Percentiles rank a stretch among this genome's conserved stretches.
phyloP scores from a whole-genome alignment of 2,113 vertebrate species.

The Sander vitreus region DNA sequence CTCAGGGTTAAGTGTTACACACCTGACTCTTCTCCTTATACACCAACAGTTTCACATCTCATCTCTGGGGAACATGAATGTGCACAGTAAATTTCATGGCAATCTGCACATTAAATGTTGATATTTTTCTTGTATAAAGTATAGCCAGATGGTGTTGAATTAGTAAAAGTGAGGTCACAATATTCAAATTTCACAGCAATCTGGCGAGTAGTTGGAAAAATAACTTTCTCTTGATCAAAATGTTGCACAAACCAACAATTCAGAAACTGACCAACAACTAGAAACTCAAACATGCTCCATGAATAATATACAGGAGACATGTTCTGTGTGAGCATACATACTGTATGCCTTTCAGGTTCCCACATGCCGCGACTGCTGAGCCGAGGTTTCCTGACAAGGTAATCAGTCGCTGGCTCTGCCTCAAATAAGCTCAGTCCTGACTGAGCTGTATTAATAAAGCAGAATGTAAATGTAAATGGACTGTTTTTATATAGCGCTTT shows the following conservation, averaged over 20 bases:
- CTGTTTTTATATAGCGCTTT: no score
- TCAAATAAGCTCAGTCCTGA: conserved; percentile 68
- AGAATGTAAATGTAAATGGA: no score
- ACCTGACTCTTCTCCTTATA: neutral
- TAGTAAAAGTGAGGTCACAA: neutral
- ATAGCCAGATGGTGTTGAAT: neutral
- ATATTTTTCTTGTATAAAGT: neutral
- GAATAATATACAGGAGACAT: neutral
- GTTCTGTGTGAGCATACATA: conserved; percentile 37
- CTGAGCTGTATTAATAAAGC: conserved; percentile 74
- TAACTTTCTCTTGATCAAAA: neutral
- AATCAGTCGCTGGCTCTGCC: conserved; percentile 75
- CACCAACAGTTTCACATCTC: neutral
- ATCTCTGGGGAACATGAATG: neutral
- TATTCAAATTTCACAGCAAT: neutral
- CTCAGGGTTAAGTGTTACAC: neutral
- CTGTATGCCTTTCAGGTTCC: conserved; percentile 39
- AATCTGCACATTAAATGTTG: neutral
- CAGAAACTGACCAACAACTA: neutral
- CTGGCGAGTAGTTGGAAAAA: neutral
- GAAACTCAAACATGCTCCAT: neutral
- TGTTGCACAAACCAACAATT: conserved; percentile 9
- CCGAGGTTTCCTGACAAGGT: conserved; percentile 71
- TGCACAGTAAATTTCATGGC: neutral
- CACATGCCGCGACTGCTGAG: conserved; percentile 35